Evolutionary conservation across 2,888 invertebrate genomes (phyloP).

Genomic region (Drosophila eohydei): DNA sequence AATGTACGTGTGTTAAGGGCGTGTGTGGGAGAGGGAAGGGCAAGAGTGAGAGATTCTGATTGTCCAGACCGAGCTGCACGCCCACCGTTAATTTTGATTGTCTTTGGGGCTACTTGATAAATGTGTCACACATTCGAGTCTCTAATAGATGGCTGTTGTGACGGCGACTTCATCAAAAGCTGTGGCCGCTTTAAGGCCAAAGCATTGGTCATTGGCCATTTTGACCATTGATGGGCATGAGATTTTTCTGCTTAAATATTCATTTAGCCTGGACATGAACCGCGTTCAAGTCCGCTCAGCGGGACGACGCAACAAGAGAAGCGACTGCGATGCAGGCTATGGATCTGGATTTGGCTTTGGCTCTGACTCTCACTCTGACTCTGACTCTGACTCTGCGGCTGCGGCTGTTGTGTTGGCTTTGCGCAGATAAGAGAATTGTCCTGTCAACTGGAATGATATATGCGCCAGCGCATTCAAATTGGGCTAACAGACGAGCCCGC

Average conservation of each 20-base stretch:
- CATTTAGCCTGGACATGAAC: constrained; percentile 59
- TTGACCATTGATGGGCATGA: constrained; percentile 30
- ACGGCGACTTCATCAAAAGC: constrained; percentile 73
- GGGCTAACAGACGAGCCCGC: constrained; percentile 82
- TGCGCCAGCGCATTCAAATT: constrained; percentile 86
- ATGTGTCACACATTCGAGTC: constrained; percentile 76
- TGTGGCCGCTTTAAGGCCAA: constrained; percentile 47
- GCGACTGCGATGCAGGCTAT: constrained; percentile 13
- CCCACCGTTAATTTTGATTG: constrained; percentile 77
- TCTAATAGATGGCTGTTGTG: constrained; percentile 67
- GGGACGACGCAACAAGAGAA: too few relatives aligned
- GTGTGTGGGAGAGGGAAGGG: not conserved
- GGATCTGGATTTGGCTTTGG: constrained; percentile 11
- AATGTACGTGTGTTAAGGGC: constrained; percentile 7
- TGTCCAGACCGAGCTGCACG: constrained; percentile 56
- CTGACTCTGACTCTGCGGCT: constrained; percentile 38
- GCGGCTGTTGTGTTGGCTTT: constrained; percentile 85
- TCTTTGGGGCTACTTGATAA: constrained; percentile 73
- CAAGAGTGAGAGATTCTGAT: constrained; percentile 56
- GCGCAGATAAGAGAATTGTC: constrained; percentile 89
- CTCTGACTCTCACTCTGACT: constrained; percentile 20
- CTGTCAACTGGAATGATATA: constrained; percentile 90
- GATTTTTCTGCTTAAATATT: constrained; percentile 73
- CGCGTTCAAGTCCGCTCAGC: constrained; percentile 46
- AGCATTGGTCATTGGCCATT: constrained; percentile 29